Evolutionary conservation across 2,797 vertebrate genomes (phyloP).

Genomic region (Anguilla megastoma): DNA sequence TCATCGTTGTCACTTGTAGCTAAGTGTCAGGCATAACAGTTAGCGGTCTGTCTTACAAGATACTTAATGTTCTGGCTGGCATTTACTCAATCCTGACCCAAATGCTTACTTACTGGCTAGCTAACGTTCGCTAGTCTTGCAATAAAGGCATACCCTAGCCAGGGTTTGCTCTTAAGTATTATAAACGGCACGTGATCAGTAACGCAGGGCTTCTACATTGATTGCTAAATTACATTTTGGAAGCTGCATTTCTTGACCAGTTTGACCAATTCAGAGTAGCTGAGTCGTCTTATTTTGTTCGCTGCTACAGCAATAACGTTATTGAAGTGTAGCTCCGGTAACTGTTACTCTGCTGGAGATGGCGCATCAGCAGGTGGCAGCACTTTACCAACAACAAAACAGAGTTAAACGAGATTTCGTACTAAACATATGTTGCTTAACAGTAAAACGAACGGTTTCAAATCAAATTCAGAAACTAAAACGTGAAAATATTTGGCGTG

Average conservation of each 20-base stretch:
- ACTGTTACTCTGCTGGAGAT: background rate
- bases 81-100: background rate
- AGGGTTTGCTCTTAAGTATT: background rate
- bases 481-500: background rate
- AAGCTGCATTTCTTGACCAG: background rate
- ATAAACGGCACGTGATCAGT: background rate
- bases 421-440: background rate
- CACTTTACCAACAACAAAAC: conserved; percentile 31
- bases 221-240: too few relatives aligned
- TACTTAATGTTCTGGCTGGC: background rate
- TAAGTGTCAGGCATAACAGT: background rate
- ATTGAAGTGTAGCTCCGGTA: conserved; percentile 18
- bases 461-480: background rate
- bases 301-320: background rate
- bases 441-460: background rate
- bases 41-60: background rate
- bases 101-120: background rate
- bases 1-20: background rate
- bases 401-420: background rate
- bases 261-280: background rate
- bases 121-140: background rate
- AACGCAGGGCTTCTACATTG: background rate
- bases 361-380: conserved; percentile 47
- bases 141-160: background rate
- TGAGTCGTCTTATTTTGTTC: background rate